Evolutionary conservation across 2,113 vertebrate genomes (phyloP).

Genomic region (Climacteris rufus): DNA sequence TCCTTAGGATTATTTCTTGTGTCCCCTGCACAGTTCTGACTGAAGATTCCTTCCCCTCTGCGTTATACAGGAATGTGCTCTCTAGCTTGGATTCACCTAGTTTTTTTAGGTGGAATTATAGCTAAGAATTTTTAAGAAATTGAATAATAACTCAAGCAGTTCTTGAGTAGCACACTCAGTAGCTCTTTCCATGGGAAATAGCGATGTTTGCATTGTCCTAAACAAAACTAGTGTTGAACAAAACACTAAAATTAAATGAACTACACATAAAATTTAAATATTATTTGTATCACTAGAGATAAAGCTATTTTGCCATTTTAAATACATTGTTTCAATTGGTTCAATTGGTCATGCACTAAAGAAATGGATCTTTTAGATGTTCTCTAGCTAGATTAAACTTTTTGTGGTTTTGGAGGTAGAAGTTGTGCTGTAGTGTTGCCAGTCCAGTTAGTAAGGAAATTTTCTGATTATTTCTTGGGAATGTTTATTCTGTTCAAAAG

Average conservation of each 20-base stretch:
- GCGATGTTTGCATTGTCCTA: neutral
- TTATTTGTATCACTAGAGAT: rapidly evolving
- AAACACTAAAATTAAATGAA: neutral
- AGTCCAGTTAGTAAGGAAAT: neutral
- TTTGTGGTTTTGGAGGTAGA: neutral
- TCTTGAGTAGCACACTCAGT: neutral
- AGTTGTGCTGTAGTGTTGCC: neutral
- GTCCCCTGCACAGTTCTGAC: rapidly evolving
- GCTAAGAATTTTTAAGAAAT: neutral
- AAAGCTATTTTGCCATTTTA: neutral
- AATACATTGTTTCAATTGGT: rapidly evolving
- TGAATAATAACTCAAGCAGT: neutral
- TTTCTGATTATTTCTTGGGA: neutral
- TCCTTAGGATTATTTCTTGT: neutral
- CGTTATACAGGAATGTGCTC: neutral
- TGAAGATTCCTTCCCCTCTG: rapidly evolving
- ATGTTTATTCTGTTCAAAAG: neutral
- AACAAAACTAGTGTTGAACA: neutral
- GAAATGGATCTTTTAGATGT: neutral
- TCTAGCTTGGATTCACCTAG: neutral
- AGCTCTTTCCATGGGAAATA: neutral
- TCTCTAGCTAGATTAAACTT: neutral
- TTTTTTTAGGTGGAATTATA: neutral
- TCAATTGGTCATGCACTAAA: neutral
- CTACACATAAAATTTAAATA: neutral